These are phyloP conservation scores for Rosalia funebris DNA, from an alignment of 2,888 invertebrate species.

Conservation along the genomic window DNA sequence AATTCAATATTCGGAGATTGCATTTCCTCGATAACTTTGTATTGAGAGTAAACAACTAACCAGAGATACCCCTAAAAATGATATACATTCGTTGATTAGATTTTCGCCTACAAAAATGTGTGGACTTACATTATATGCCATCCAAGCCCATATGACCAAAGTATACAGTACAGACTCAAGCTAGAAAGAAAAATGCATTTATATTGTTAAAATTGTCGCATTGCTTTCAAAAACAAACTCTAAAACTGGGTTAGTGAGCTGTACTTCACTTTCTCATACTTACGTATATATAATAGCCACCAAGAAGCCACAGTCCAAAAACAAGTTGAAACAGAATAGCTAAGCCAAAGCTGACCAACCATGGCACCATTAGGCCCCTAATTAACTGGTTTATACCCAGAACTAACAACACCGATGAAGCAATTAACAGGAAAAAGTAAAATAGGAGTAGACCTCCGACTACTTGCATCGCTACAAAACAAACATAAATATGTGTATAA, in stretches of 20 bases:
- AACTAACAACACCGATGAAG: constrained; percentile 71
- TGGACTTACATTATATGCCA: constrained; percentile 82
- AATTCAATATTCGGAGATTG: constrained; percentile 91
- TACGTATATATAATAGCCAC: constrained; percentile 92
- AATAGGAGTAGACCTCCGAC: constrained; percentile 74
- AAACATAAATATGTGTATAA: constrained; percentile 17
- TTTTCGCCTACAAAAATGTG: neutral
- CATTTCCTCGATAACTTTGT: constrained; percentile 80
- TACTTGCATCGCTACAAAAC: constrained; percentile 75
- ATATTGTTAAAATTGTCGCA: neutral
- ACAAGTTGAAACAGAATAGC: constrained; percentile 79
- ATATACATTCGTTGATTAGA: constrained; percentile 1
- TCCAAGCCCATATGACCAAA: constrained; percentile 82
- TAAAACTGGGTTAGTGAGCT: too few relatives aligned
- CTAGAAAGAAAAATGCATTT: constrained; percentile 65
- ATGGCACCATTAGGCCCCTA: constrained; percentile 84
- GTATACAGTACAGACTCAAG: constrained; percentile 82
- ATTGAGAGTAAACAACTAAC: constrained; percentile 86
- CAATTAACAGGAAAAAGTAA: constrained; percentile 68
- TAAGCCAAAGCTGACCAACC: constrained; percentile 76
- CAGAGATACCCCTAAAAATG: constrained; percentile 82
- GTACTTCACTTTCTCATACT: constrained; percentile 62
- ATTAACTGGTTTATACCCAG: constrained; percentile 75
- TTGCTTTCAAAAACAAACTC: neutral
- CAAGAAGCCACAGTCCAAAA: constrained; percentile 86